Conservation (phyloP, 2,888 invertebrate species). For the Chironomus tentans region DNA sequence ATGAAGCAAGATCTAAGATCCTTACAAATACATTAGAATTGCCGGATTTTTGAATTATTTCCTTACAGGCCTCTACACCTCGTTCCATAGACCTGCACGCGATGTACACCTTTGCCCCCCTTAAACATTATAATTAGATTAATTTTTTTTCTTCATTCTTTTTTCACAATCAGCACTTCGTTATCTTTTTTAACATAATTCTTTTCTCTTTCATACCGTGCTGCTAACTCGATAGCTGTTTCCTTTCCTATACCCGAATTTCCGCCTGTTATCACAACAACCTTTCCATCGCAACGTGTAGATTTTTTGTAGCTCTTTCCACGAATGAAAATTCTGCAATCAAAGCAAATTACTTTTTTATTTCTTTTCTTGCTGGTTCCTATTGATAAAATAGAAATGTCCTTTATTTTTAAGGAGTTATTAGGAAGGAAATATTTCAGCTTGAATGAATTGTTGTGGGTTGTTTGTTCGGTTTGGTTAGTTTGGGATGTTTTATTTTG, state of each 20-base stretch:
- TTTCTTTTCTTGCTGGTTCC: too few relatives aligned
- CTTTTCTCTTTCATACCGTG: constrained; percentile 29
- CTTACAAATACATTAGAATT: constrained; percentile 68
- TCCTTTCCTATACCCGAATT: constrained; percentile 64
- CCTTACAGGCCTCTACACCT: constrained; percentile 56
- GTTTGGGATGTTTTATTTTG: too few relatives aligned
- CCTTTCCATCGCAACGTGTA: constrained; percentile 51
- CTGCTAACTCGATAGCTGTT: constrained; percentile 60
- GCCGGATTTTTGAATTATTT: constrained; percentile 56
- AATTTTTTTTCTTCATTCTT: background rate
- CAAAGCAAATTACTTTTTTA: background rate
- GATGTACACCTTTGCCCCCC: constrained; percentile 69
- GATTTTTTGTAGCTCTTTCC: constrained; percentile 52
- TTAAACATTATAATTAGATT: constrained; percentile 30
- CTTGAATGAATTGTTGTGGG: too few relatives aligned
- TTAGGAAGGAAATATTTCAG: too few relatives aligned
- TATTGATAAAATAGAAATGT: background rate
- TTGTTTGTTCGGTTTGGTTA: too few relatives aligned
- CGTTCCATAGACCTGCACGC: constrained; percentile 63
- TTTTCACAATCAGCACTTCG: background rate
- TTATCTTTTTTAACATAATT: background rate
- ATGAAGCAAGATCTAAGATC: constrained; percentile 64
- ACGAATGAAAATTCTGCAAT: constrained; percentile 38
- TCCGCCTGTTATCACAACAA: constrained; percentile 71
- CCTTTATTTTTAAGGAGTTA: too few relatives aligned